A percentile compares a stretch with the other conserved stretches of the same genome.
Conservation (phyloP, 1,140 invertebrate genomes). For the Scaptodrosophila lebanonensis region DNA sequence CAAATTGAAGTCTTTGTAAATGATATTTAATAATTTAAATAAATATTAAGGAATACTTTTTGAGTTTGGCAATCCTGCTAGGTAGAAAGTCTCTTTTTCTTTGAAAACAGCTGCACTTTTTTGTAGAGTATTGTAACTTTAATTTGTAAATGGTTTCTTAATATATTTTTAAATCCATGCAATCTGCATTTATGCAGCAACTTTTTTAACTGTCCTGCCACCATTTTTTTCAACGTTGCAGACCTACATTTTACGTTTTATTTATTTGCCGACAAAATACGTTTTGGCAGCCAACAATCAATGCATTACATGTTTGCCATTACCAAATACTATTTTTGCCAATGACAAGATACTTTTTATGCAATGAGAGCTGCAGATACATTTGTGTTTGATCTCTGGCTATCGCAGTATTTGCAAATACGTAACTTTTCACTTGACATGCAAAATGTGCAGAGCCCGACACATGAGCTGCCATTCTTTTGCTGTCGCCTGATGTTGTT, state of each 20-base stretch:
- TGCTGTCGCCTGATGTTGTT: constrained; percentile 46
- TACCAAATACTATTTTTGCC: neutral
- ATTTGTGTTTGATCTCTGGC: constrained; percentile 15
- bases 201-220: constrained; percentile 20
- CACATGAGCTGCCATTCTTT: constrained; percentile 29
- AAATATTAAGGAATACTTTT: too few relatives aligned
- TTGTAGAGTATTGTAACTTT: too few relatives aligned
- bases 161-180: constrained; percentile 17
- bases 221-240: too few relatives aligned
- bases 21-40: too few relatives aligned
- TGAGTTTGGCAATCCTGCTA: too few relatives aligned
- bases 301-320: too few relatives aligned
- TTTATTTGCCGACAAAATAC: neutral
- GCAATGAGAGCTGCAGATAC: constrained; percentile 62
- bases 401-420: neutral
- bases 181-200: constrained; percentile 22
- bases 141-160: too few relatives aligned
- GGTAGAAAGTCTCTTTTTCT: too few relatives aligned
- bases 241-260: too few relatives aligned
- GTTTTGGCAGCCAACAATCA: constrained; percentile 7
- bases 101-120: too few relatives aligned
- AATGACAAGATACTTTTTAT: constrained; percentile 30
- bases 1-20: too few relatives aligned
- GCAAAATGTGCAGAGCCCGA: constrained; percentile 46
- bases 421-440: constrained; percentile 46